Evolutionary conservation across 2,797 vertebrate species (phyloP), one percentile per base, ranked within the genome.

Genomic region (Carduelis carduelis): DNA sequence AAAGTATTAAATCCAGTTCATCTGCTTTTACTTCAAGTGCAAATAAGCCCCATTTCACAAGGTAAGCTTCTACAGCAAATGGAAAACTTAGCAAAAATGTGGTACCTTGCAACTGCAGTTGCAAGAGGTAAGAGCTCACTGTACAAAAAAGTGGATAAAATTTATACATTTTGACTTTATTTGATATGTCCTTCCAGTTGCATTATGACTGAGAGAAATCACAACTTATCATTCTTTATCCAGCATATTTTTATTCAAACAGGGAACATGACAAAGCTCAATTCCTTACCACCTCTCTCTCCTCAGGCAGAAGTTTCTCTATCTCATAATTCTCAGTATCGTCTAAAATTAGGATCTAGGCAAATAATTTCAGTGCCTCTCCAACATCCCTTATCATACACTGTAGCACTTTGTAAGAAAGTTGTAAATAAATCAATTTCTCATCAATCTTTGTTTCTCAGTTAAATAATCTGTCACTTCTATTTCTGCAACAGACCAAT

Each of bases 1-100:
- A 76, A 95, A 94, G 63, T 63, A 94, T 80, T 81, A 94, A 96
- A 94, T 86, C 89, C 89, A 89, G 79, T 89, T 89, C 91, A 96
- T 92, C 91, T 91, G 95, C 79, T 94, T 95, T 91, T 76, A 86
- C 59, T 92, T 81, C 1, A 3, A 78, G 44, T 30, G 59, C 63
- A 77, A 94, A 27, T 69, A 93, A 75, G 4, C 27, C 37, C 24
- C 79, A 65, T 49, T 92, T 66, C 90, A 85, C 68, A 95, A 86
- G 56, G 72, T 76, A 94, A 81, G 61, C 24, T 85, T 50, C 84
- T 59, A 83, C 61, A 89, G 47, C 46, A 90, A 93, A 91, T 1
- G 56, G 57, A 84, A 93, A 87, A 44, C 35, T 52, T 23, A 69
- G 23, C 28, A 78, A 80, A 71, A 95, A 80, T 1, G 14, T 28